phyloP scores from a whole-genome alignment of 2,113 vertebrate species.

The Siniperca knerii region DNA sequence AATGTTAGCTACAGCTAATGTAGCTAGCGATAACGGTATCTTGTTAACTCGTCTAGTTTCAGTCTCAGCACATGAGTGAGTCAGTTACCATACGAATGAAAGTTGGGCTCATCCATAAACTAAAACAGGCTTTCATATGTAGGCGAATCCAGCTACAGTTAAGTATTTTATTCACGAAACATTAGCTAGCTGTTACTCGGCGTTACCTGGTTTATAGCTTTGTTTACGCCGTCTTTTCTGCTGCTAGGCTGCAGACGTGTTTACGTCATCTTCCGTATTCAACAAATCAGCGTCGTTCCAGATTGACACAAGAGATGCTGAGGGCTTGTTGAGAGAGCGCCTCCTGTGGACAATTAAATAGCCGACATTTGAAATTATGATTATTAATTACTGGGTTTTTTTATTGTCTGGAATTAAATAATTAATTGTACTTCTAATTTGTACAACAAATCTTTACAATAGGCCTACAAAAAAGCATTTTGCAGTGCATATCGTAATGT shows the following conservation, averaged over 20 bases:
- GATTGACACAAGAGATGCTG: not conserved
- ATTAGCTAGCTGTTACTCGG: conserved; percentile 4
- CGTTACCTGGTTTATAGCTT: conserved; percentile 48
- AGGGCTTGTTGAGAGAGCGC: not conserved
- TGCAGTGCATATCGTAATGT: not conserved
- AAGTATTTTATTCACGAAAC: not conserved
- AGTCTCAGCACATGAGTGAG: not conserved
- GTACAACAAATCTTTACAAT: not conserved
- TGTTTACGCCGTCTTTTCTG: conserved; percentile 75
- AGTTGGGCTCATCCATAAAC: not conserved
- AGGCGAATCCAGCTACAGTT: not conserved
- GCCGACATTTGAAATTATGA: not conserved
- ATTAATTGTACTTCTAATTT: not conserved
- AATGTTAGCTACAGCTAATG: conserved; percentile 40
- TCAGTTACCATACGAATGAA: fast-evolving
- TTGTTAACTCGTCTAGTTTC: not conserved
- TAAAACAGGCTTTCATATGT: not conserved
- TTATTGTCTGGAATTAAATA: not conserved
- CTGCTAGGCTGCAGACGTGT: conserved; percentile 76
- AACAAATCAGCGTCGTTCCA: not conserved
- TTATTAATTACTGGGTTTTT: not conserved
- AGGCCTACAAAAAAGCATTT: no score
- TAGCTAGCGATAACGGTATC: conserved; percentile 20
- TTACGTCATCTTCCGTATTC: conserved; percentile 51
- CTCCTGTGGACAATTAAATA: not conserved